These are phyloP conservation scores for Cossypha polioptera DNA, from an alignment of 2,797 vertebrate genomes.

Conservation along the genomic window DNA sequence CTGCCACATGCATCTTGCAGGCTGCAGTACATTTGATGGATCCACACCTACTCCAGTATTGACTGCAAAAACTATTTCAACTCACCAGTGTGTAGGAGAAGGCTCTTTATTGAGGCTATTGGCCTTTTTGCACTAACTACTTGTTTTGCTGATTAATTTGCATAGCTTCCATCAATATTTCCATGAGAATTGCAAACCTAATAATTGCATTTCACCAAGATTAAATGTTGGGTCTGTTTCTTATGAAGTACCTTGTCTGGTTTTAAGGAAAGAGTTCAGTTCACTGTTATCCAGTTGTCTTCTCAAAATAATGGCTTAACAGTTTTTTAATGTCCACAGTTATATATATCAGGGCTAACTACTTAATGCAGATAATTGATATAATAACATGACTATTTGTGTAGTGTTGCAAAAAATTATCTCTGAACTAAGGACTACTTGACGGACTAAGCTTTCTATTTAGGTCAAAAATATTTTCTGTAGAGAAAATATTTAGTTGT, in stretches of 20 bases:
- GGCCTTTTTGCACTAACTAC: neutral
- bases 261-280: constrained; percentile 50
- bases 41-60: neutral
- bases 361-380: neutral
- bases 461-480: neutral
- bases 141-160: constrained; percentile 61
- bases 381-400: neutral
- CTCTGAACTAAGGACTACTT: neutral
- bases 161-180: constrained; percentile 47
- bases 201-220: constrained; percentile 41
- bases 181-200: constrained; percentile 40
- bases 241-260: constrained; percentile 46
- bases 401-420: neutral
- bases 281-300: constrained; percentile 21
- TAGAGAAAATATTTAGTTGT: neutral
- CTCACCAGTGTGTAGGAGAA: neutral
- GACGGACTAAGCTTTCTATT: neutral
- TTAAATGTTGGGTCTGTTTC: constrained; percentile 5
- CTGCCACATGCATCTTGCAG: neutral
- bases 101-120: neutral
- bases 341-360: neutral
- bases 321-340: neutral
- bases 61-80: neutral
- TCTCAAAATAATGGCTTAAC: constrained; percentile 21
- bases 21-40: neutral